A percentile compares a stretch with the other conserved stretches of the same genome.
These are phyloP conservation scores for Patiria pectinifera DNA, from an alignment of 53 echinoderm and acorn worm genomes.

Conservation along the genomic window DNA sequence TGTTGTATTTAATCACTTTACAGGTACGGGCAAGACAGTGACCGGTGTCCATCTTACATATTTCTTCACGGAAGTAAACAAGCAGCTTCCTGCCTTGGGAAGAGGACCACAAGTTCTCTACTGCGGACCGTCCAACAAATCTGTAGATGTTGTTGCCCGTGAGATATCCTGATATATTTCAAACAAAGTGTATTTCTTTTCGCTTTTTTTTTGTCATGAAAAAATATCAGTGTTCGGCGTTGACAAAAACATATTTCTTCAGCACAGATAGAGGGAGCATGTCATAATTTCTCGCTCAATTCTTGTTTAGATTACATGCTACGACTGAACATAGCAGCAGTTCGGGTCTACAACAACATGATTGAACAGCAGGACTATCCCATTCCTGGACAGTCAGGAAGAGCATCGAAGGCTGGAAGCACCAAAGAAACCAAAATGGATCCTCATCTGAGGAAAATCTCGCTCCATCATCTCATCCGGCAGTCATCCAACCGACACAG, in stretches of 20 bases:
- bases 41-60: constrained; percentile 86
- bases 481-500: not conserved
- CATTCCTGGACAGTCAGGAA: constrained; percentile 15
- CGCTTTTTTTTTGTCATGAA: too few relatives aligned
- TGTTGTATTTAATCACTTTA: not conserved
- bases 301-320: constrained; percentile 51
- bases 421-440: constrained; percentile 49
- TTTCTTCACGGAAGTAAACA: constrained; percentile 70
- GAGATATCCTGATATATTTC: not conserved
- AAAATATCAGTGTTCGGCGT: too few relatives aligned
- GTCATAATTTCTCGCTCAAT: not conserved
- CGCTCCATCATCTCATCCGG: constrained; percentile 63
- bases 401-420: not conserved
- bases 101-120: constrained; percentile 74
- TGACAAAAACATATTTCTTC: not conserved
- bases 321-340: constrained; percentile 43
- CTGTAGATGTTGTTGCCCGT: constrained; percentile 90
- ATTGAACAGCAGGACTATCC: constrained; percentile 72
- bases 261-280: too few relatives aligned
- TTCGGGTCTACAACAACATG: constrained; percentile 77
- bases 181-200: not conserved
- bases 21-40: constrained; percentile 87
- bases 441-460: constrained; percentile 12
- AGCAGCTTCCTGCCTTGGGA: constrained; percentile 42
- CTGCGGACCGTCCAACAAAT: constrained; percentile 89